Base-by-base conservation (phyloP, 2,888 invertebrate genomes). In the Entomobrya proxima region DNA sequence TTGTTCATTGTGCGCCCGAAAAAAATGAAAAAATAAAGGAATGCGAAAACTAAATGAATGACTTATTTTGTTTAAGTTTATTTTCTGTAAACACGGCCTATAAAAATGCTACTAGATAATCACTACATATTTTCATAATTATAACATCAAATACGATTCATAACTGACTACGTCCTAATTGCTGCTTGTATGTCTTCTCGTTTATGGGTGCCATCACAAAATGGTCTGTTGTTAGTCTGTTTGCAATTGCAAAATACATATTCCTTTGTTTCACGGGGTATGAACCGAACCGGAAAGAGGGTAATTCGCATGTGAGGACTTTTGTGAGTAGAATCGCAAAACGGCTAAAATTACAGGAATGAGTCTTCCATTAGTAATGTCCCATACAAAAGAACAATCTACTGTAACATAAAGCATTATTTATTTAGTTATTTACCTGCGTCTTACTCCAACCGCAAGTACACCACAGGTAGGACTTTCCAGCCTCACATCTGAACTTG, bases 161-260 rank as follows among this genome's bases (percentile, higher is more conserved):
- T 58, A 7, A 7, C 27, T 7, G 44, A 67, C 67, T 83, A 88
- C 0, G 85, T 82, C 30, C 69, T 87, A 9, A 89, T 52, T 27
- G 89, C 89, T 18, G 85, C 87, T 83, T 95, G 95, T 75, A 96
- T 94, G 55, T 95, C 94, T 86, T 94, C 93, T 77, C 93, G 93
- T 91, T 96, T 96, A 92, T 99, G 99, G 11, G 97, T 95, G 11
- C 98, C 98, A 93, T 99, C 99, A 92, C 99, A 99, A 92, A 98
- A 98, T 0, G 99, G 99, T 88, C 97, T 93, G 90, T 96, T 96
- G 72, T 94, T 94, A 0, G 98, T 98, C 91, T 98, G 98, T 92
- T 99, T 99, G 92, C 99, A 99, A 91, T 97, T 97, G 92, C 99
- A 99, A n/a, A 99, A 93, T 96, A 97, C 98, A 91, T 98, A 98